Evolutionary conservation across 2,113 vertebrate genomes (phyloP).

Genomic region (Tylochromis polylepis): DNA sequence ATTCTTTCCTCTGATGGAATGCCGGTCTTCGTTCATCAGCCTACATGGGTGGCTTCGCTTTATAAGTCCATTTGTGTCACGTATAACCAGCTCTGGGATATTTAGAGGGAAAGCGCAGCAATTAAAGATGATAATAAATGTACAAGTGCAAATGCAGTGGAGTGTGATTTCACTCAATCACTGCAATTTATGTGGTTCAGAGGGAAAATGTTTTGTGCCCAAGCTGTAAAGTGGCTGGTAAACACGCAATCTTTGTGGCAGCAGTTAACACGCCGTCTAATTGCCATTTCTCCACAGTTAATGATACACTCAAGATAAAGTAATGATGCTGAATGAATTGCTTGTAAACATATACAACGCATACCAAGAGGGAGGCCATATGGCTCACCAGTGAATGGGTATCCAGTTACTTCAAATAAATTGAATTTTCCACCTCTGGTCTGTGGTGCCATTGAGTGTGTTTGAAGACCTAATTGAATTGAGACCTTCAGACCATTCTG

Average conservation of each 20-base stretch:
- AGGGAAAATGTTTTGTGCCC: not conserved
- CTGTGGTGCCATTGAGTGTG: slow-evolving; percentile 38
- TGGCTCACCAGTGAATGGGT: slow-evolving; percentile 44
- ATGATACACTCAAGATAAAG: slow-evolving; percentile 65
- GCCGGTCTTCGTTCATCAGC: slow-evolving; percentile 23
- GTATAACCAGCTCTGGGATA: not conserved
- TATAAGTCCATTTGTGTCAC: not conserved
- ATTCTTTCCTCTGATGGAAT: slow-evolving; percentile 48
- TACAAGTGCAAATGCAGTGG: slow-evolving; percentile 1
- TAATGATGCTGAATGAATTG: slow-evolving; percentile 63
- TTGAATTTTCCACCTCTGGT: slow-evolving; percentile 69
- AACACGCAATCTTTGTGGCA: slow-evolving; percentile 2
- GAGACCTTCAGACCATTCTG: slow-evolving; percentile 33
- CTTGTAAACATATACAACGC: slow-evolving; percentile 65
- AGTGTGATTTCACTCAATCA: slow-evolving; percentile 10
- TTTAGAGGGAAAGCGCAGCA: not conserved
- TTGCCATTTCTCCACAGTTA: slow-evolving; percentile 55
- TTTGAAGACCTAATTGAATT: slow-evolving; percentile 70
- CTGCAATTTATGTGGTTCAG: not conserved
- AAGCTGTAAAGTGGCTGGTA: not conserved
- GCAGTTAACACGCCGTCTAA: slow-evolving; percentile 48
- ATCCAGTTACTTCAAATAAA: slow-evolving; percentile 70
- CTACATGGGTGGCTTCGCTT: slow-evolving; percentile 30
- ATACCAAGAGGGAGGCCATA: slow-evolving; percentile 41
- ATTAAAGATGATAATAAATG: slow-evolving; percentile 10